Evolutionary conservation across 1,140 invertebrate genomes (phyloP).

Genomic region (Calephelis virginiensis): DNA sequence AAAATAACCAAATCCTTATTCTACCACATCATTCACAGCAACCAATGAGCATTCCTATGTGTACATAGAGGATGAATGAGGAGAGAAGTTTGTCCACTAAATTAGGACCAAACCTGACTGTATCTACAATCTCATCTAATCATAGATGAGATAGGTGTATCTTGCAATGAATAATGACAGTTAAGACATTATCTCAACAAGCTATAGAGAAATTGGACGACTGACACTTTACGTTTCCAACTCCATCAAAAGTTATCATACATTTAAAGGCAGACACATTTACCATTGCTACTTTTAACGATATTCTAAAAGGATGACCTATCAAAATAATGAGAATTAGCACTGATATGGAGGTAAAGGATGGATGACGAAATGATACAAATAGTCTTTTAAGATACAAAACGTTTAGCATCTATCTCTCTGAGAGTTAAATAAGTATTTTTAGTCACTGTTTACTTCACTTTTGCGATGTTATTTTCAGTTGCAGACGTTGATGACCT

Average conservation of each 20-base stretch:
- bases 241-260: not conserved
- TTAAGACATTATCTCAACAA: conserved; percentile 4
- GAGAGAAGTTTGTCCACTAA: not conserved
- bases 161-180: not conserved
- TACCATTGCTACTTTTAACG: conserved; percentile 5
- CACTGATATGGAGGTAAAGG: not conserved
- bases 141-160: not conserved
- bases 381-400: too few relatives aligned
- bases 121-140: conserved; percentile 3
- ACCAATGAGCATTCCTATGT: conserved; percentile 29
- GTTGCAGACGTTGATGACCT: too few relatives aligned
- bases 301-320: conserved; percentile 5
- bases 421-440: too few relatives aligned
- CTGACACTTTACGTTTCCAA: conserved; percentile 1
- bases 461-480: too few relatives aligned
- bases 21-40: conserved; percentile 35
- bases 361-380: too few relatives aligned
- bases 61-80: conserved; percentile 29
- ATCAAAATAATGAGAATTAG: conserved; percentile 2
- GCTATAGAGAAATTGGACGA: conserved; percentile 2
- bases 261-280: conserved; percentile 2
- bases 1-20: conserved; percentile 29
- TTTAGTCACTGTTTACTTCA: too few relatives aligned
- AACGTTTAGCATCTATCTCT: too few relatives aligned
- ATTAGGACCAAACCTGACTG: conserved; percentile 10